A percentile compares a stretch with the other conserved stretches of the same genome.
phyloP scores from a whole-genome alignment of 1,140 invertebrate genomes.

The Pristionchus pacificus region DNA sequence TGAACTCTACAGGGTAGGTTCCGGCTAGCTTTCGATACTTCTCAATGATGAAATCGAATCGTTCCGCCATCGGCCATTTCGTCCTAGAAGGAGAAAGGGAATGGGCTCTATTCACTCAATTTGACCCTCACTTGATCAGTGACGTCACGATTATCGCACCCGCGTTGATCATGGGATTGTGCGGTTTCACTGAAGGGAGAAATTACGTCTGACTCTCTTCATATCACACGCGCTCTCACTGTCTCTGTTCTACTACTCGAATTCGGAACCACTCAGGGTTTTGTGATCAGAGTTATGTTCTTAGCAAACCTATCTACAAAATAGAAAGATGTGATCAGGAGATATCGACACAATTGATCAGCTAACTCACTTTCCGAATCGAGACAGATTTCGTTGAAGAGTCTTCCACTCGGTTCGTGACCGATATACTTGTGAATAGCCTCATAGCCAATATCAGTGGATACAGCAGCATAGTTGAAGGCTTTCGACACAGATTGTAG shows the following conservation, averaged over 20 bases:
- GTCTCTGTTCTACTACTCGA: slow-evolving; percentile 86
- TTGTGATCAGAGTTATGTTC: too few species aligned
- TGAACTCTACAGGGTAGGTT: slow-evolving; percentile 86
- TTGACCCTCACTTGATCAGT: slow-evolving; percentile 70
- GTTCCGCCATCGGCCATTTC: slow-evolving; percentile 46
- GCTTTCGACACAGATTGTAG: slow-evolving; percentile 80
- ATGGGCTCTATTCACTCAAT: too few species aligned
- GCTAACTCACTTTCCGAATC: slow-evolving; percentile 80
- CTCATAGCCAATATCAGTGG: slow-evolving; percentile 80
- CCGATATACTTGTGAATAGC: slow-evolving; percentile 89
- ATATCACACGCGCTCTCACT: too few species aligned
- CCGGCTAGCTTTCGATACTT: slow-evolving; percentile 71
- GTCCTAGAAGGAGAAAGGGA: too few species aligned
- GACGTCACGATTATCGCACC: slow-evolving; percentile 89
- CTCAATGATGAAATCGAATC: slow-evolving; percentile 56
- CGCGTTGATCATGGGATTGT: slow-evolving; percentile 97
- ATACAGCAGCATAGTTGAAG: slow-evolving; percentile 86
- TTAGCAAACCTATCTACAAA: too few species aligned
- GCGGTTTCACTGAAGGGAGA: slow-evolving; percentile 75
- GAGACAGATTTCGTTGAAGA: slow-evolving; percentile 90
- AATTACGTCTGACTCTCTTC: slow-evolving; percentile 2
- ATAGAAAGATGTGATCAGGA: too few species aligned
- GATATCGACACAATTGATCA: too few species aligned
- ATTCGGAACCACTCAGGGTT: too few species aligned
- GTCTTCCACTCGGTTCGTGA: slow-evolving; percentile 87